These are phyloP conservation scores for Muscicapa adusta DNA, from an alignment of 2,113 vertebrate genomes.

Conservation along the genomic window DNA sequence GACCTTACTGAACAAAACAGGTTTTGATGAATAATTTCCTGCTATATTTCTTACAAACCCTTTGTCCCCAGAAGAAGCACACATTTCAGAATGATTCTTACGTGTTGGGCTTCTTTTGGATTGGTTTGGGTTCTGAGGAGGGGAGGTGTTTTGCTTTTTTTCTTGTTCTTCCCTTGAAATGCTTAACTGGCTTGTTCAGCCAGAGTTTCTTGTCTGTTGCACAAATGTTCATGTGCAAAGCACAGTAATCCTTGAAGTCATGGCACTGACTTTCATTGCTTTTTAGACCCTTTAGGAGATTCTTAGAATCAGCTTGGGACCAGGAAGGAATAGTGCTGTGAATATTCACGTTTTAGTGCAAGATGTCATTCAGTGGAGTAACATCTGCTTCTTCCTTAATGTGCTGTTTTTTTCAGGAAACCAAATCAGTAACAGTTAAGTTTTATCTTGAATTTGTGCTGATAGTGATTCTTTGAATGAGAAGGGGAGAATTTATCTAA, in stretches of 20 bases:
- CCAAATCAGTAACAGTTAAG: neutral
- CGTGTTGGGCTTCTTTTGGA: neutral
- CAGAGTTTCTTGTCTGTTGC: neutral
- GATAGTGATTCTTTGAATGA: neutral
- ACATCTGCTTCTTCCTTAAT: constrained; percentile 20
- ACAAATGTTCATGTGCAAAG: neutral
- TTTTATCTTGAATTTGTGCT: constrained; percentile 34
- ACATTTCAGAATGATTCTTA: neutral
- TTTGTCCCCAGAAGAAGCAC: neutral
- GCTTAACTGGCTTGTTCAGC: neutral
- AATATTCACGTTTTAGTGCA: neutral
- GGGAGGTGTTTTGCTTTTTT: neutral
- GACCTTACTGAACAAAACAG: neutral
- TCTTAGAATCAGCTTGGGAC: constrained; percentile 5
- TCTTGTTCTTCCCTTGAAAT: neutral
- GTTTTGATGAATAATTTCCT: neutral
- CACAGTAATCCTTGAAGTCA: constrained; percentile 5
- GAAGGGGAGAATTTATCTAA: neutral
- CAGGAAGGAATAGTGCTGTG: neutral
- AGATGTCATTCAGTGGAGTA: neutral
- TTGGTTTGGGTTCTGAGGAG: neutral
- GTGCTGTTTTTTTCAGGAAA: neutral
- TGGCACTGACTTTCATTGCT: neutral
- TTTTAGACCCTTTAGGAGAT: neutral
- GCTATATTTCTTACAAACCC: neutral